Conservation (phyloP, 30 jellyfish, hydroid and myxozoan species). For the Cassiopea xamachana region DNA sequence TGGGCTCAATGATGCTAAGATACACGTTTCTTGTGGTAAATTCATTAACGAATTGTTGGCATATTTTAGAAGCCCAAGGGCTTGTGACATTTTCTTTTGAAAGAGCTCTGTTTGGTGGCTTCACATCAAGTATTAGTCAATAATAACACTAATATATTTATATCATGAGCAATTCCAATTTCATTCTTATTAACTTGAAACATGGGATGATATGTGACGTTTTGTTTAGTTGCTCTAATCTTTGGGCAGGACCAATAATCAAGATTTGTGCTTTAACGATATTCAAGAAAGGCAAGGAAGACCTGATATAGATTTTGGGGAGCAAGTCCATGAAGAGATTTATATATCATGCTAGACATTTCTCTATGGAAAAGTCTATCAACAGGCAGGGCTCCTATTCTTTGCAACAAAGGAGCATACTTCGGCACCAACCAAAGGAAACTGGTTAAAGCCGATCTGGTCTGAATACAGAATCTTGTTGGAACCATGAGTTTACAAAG, state of each 20-base stretch:
- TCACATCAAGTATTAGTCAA: background rate
- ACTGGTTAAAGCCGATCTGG: too few relatives aligned
- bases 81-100: conserved; percentile 10
- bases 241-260: background rate
- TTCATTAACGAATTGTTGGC: background rate
- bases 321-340: too few relatives aligned
- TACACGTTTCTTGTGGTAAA: too few relatives aligned
- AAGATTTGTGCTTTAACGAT: background rate
- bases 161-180: background rate
- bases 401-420: too few relatives aligned
- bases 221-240: background rate
- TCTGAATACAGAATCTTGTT: too few relatives aligned
- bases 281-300: conserved; percentile 3
- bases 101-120: background rate
- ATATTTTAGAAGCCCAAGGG: conserved; percentile 3
- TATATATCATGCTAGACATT: too few relatives aligned
- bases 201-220: background rate
- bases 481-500: too few relatives aligned
- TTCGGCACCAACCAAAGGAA: too few relatives aligned
- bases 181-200: background rate
- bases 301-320: background rate
- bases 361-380: too few relatives aligned
- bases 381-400: too few relatives aligned
- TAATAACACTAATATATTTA: background rate
- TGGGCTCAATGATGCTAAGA: too few relatives aligned